phyloP scores from a whole-genome alignment of 2,888 invertebrate genomes.

The Volucella bombylans region DNA sequence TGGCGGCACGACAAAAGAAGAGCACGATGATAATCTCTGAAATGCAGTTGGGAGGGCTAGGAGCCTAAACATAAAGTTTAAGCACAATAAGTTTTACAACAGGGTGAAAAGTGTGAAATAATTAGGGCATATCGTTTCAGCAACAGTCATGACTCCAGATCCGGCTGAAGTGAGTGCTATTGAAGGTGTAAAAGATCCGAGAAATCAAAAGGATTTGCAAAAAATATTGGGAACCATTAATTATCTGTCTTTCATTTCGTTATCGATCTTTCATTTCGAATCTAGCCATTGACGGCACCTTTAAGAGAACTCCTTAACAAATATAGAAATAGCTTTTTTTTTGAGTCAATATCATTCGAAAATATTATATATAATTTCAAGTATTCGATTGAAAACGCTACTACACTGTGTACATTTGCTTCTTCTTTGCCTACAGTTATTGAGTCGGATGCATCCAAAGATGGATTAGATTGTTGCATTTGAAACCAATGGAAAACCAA shows the following conservation, averaged over 20 bases:
- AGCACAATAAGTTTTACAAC: slow-evolving; percentile 15
- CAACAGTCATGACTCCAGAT: slow-evolving; percentile 10
- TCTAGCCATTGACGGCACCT: slow-evolving; percentile 16
- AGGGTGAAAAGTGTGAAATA: neutral
- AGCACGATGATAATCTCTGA: slow-evolving; percentile 17
- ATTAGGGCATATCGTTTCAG: slow-evolving; percentile 25
- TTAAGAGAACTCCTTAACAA: slow-evolving; percentile 73
- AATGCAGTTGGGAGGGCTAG: slow-evolving; percentile 14
- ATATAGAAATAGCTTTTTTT: slow-evolving; percentile 70
- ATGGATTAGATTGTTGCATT: slow-evolving; percentile 29
- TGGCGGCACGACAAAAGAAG: neutral
- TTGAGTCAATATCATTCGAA: slow-evolving; percentile 68
- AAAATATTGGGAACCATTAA: too few relatives aligned
- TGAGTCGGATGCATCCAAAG: slow-evolving; percentile 53
- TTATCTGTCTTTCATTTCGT: too few relatives aligned
- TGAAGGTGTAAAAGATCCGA: too few relatives aligned
- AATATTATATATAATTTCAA: slow-evolving; percentile 55
- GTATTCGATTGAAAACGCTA: slow-evolving; percentile 60
- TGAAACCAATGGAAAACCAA: too few relatives aligned
- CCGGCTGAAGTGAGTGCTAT: neutral
- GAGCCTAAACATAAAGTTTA: slow-evolving; percentile 19
- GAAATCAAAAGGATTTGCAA: too few relatives aligned
- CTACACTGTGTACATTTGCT: slow-evolving; percentile 13
- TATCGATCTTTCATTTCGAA: slow-evolving; percentile 9
- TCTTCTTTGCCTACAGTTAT: slow-evolving; percentile 7